These are phyloP conservation scores for Andrena praecox DNA, from an alignment of 2,888 invertebrate genomes.

Conservation along the genomic window DNA sequence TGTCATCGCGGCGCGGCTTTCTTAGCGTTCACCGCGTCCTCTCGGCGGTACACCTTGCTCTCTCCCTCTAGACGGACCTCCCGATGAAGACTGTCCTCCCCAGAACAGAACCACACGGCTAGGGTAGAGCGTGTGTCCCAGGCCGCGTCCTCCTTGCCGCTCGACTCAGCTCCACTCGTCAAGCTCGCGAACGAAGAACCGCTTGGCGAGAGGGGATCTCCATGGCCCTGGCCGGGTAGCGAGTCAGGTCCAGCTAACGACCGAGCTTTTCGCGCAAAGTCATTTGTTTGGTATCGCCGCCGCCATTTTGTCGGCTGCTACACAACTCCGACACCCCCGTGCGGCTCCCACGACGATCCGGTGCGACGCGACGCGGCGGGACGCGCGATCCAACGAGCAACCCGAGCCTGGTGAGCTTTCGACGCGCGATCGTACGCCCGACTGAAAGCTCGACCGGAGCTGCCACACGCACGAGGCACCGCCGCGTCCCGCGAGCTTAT, in stretches of 20 bases:
- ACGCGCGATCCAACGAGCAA: slow-evolving; percentile 34
- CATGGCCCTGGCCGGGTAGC: background rate
- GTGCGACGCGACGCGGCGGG: slow-evolving; percentile 32
- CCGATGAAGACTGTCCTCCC: too few species aligned
- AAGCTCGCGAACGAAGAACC: background rate
- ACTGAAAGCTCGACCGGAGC: slow-evolving; percentile 77
- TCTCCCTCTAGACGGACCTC: too few species aligned
- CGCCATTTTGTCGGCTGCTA: slow-evolving; percentile 76
- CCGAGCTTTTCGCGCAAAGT: slow-evolving; percentile 35
- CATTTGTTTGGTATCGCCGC: slow-evolving; percentile 75
- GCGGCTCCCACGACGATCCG: slow-evolving; percentile 21
- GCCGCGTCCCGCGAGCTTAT: slow-evolving; percentile 66
- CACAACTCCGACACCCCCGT: slow-evolving; percentile 46
- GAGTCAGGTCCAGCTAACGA: background rate
- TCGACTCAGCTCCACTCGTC: background rate
- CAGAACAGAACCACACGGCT: background rate
- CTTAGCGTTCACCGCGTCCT: background rate
- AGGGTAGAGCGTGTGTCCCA: background rate
- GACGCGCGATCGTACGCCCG: slow-evolving; percentile 76
- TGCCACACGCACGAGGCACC: slow-evolving; percentile 71
- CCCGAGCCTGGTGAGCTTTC: slow-evolving; percentile 69
- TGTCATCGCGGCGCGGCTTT: background rate
- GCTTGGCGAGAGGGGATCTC: background rate
- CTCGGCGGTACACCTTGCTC: background rate
- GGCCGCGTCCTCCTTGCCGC: background rate